phyloP scores from a whole-genome alignment of 2,113 vertebrate species.

The Sus scrofa region DNA sequence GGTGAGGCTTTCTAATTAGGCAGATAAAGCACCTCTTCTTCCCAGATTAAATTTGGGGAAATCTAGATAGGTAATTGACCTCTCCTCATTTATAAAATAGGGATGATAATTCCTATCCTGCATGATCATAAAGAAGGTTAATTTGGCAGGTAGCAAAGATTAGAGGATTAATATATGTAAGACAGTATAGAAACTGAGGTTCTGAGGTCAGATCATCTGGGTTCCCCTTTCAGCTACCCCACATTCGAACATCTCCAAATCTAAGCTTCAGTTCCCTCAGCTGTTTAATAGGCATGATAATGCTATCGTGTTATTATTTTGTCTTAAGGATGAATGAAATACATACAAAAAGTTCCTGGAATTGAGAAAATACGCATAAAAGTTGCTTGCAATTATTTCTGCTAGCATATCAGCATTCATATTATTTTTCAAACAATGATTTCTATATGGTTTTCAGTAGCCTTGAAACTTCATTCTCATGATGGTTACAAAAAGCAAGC shows the following conservation, averaged over 20 bases:
- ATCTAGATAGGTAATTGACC: neutral
- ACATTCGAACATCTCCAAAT: neutral
- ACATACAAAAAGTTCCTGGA: neutral
- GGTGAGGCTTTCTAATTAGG: accelerated
- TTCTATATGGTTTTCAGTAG: neutral
- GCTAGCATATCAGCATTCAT: neutral
- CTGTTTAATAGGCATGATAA: neutral
- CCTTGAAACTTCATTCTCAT: neutral
- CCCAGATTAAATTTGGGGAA: neutral
- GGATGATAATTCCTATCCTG: neutral
- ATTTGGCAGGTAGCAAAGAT: neutral
- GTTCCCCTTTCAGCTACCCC: neutral
- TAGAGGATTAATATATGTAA: neutral
- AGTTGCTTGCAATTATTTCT: neutral
- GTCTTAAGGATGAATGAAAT: neutral
- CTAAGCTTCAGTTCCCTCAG: neutral
- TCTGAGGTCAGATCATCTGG: neutral
- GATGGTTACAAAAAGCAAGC: neutral
- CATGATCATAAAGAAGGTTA: neutral
- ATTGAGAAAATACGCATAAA: neutral
- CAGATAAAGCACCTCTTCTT: neutral
- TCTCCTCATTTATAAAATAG: neutral
- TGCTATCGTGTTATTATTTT: neutral
- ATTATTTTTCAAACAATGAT: neutral
- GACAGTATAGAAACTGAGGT: neutral